A percentile compares a stretch with the other conserved stretches of the same genome.
Evolutionary conservation across 2,888 invertebrate species (phyloP).

Genomic region (Xestia sexstrigata): DNA sequence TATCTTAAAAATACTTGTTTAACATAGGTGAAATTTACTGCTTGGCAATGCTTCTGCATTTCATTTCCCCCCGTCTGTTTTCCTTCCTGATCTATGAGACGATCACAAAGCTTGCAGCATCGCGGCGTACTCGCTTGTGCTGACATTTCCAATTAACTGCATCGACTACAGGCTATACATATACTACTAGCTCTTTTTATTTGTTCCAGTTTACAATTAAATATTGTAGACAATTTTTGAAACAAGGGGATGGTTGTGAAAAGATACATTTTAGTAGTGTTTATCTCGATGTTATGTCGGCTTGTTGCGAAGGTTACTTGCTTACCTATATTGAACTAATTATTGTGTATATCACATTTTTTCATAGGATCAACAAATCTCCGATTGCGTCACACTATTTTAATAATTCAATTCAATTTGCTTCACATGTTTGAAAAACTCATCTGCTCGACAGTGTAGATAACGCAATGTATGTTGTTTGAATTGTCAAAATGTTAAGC

Average conservation of each 20-base stretch:
- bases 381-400: not conserved
- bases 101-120: slow-evolving; percentile 5
- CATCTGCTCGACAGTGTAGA: not conserved
- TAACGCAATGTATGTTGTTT: not conserved
- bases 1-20: not conserved
- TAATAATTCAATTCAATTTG: not conserved
- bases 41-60: not conserved
- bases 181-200: not conserved
- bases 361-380: not conserved
- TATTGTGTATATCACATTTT: not conserved
- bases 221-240: not conserved
- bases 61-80: not conserved
- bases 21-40: not conserved
- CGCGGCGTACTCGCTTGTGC: not conserved
- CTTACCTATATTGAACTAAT: not conserved
- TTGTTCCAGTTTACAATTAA: not conserved
- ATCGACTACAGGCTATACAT: slow-evolving; percentile 27
- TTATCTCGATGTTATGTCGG: not conserved
- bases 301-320: not conserved
- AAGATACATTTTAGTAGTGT: not conserved
- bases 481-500: not conserved
- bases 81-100: slow-evolving; percentile 9
- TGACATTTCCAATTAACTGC: slow-evolving; percentile 40
- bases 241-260: not conserved
- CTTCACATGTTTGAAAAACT: not conserved